Evolutionary conservation across 2,888 invertebrate species (phyloP).

Genomic region (Lepetodrilus schrolli): DNA sequence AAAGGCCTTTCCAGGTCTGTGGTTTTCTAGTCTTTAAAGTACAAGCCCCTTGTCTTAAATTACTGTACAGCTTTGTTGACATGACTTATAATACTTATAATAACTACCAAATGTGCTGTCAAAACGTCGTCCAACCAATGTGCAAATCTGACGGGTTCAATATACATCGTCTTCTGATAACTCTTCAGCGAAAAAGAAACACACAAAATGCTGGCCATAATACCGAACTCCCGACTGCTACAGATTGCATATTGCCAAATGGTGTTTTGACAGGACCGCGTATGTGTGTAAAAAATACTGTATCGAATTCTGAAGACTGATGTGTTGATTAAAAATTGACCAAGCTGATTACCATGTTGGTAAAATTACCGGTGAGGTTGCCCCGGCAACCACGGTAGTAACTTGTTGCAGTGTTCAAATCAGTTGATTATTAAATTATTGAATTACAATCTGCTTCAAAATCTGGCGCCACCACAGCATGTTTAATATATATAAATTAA

Average conservation of each 20-base stretch:
- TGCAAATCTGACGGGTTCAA: neutral
- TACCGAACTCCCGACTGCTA: neutral
- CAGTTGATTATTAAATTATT: conserved; percentile 13
- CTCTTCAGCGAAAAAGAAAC: too few species aligned
- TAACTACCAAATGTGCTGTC: neutral
- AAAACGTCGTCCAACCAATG: neutral
- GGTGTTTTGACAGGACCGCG: neutral
- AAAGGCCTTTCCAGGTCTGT: neutral
- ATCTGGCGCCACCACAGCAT: neutral
- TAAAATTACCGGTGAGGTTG: conserved; percentile 17
- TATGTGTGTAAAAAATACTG: conserved; percentile 13
- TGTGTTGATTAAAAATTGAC: conserved; percentile 17
- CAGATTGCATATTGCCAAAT: neutral
- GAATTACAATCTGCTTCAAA: conserved; percentile 3
- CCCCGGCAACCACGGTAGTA: conserved; percentile 9
- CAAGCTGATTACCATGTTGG: neutral
- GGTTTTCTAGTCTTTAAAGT: conserved; percentile 26
- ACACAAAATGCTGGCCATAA: conserved; percentile 21
- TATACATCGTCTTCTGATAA: too few species aligned
- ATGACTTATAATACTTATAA: neutral
- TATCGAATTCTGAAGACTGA: conserved; percentile 18
- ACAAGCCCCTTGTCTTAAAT: neutral
- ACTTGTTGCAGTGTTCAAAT: conserved; percentile 13
- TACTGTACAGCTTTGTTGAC: conserved; percentile 5
- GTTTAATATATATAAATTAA: too few species aligned